Base-by-base conservation (phyloP, 2,797 vertebrate species). In the Fistularia commersonii region DNA sequence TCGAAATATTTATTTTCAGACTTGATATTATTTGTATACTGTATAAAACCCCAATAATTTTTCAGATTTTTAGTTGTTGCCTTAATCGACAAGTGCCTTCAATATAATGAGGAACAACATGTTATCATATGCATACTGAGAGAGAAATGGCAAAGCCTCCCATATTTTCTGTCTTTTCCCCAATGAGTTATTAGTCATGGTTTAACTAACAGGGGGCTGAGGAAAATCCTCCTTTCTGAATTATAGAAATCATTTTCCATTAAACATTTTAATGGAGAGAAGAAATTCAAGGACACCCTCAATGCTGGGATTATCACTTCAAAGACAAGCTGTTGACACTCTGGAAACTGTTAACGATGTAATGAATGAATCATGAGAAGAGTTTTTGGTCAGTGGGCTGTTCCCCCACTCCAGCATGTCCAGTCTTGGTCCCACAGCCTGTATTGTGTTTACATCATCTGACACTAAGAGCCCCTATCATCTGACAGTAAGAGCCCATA, bases 271-370 rank as follows among this genome's bases (percentile, higher is more conserved):
- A 88, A 89, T 86, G 72, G 79, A 50, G 76, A 74, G 74, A 73
- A 54, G 72, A 84, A 79, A 85, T 83, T 88, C 85, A 87, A 89
- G 87, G 82, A 82, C 86, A 85, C 77, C 69, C 77, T 87, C 85
- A 85, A 83, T 86, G 85, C 88, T 87, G 87, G 80, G 80, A 90
- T 90, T 85, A 87, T 86, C 84, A 88, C 82, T 89, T 90, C 87
- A 91, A 89, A 90, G 84, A 88, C 82, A 81, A 88, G 85, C 82
- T 87, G 82, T 87, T 89, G 89, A 88, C 84, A 86, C 68, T 79
- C 71, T 74, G 70, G 72, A 83, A 87, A 83, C 66, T 57, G 79
- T 84, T 85, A 86, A 88, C 67, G 80, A 76, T 63, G 75, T 83
- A 81, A 90, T 89, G 79, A 90, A 90, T 85, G 79, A 89, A 83